These are phyloP conservation scores for Eupithecia abbreviata DNA, from an alignment of 2,888 invertebrate genomes.

Conservation along the genomic window DNA sequence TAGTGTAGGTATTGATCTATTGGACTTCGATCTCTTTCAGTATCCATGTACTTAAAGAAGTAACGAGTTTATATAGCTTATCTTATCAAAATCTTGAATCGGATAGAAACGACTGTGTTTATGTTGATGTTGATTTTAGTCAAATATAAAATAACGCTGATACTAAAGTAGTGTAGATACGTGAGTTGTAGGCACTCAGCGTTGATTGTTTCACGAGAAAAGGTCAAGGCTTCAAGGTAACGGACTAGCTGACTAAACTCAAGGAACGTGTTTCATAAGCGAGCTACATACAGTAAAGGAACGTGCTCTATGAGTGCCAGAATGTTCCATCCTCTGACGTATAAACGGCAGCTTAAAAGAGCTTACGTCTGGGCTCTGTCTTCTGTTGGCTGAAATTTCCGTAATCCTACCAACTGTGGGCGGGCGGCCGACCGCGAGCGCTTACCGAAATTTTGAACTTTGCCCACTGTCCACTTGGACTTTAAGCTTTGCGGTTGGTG, in stretches of 20 bases:
- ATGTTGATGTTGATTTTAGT: background rate
- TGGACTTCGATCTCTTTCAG: background rate
- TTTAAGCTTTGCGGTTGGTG: constrained; percentile 48
- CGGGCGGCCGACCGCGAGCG: constrained; percentile 61
- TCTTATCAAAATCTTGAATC: background rate
- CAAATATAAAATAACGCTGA: background rate
- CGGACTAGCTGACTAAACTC: constrained; percentile 2
- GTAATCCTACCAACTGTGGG: constrained; percentile 62
- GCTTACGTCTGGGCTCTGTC: constrained; percentile 43
- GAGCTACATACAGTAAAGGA: constrained; percentile 5
- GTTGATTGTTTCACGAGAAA: background rate
- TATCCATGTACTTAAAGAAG: background rate
- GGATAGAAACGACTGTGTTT: background rate
- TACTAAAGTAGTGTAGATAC: background rate
- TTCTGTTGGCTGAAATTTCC: constrained; percentile 47
- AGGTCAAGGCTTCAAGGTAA: background rate
- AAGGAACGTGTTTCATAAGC: constrained; percentile 6
- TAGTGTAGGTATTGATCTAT: background rate
- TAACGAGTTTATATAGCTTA: background rate
- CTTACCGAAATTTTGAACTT: constrained; percentile 59
- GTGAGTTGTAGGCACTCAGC: background rate
- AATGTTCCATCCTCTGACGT: constrained; percentile 27
- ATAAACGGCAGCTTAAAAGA: constrained; percentile 37
- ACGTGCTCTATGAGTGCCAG: constrained; percentile 13
- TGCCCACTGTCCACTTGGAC: constrained; percentile 60